Conservation (phyloP, 53 echinoderm and acorn worm genomes). For the Patiria pectinifera region DNA sequence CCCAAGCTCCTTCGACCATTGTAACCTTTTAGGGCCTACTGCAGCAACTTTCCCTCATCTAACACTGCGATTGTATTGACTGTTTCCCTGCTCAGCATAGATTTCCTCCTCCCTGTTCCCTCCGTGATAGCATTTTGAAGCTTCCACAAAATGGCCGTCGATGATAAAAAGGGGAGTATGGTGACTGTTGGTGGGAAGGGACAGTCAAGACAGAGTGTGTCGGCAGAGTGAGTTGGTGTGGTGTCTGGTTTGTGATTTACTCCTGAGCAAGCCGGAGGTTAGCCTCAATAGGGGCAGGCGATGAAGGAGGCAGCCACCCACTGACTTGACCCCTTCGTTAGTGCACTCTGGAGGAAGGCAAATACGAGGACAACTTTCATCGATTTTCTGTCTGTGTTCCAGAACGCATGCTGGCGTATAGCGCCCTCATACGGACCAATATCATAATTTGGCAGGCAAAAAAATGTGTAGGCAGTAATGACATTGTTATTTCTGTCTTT, state of each 20-base stretch:
- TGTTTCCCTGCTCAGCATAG: no score
- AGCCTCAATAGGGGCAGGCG: conserved; percentile 49
- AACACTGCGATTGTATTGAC: no score
- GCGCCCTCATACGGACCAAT: neutral
- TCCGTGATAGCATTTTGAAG: neutral
- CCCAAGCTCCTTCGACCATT: no score
- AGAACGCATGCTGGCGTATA: neutral
- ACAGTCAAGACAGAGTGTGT: conserved; percentile 42
- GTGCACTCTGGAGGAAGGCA: conserved; percentile 35
- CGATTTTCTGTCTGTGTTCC: neutral
- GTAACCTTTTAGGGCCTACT: no score
- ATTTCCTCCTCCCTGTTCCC: neutral
- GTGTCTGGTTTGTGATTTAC: conserved; percentile 44
- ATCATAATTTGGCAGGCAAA: neutral
- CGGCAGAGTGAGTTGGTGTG: conserved; percentile 14
- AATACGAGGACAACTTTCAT: neutral
- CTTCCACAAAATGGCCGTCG: conserved; percentile 44
- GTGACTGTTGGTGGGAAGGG: neutral
- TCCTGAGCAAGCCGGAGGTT: conserved; percentile 17
- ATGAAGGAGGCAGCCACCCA: conserved; percentile 49
- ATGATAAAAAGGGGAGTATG: conserved; percentile 6
- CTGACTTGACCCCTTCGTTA: conserved; percentile 22
- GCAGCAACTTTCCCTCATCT: no score
- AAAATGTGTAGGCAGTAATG: neutral
- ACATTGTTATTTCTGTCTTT: no score